Percentiles rank a stretch among this genome's conserved stretches.
phyloP scores from a whole-genome alignment of 2,113 vertebrate genomes.

The Zootoca vivipara region DNA sequence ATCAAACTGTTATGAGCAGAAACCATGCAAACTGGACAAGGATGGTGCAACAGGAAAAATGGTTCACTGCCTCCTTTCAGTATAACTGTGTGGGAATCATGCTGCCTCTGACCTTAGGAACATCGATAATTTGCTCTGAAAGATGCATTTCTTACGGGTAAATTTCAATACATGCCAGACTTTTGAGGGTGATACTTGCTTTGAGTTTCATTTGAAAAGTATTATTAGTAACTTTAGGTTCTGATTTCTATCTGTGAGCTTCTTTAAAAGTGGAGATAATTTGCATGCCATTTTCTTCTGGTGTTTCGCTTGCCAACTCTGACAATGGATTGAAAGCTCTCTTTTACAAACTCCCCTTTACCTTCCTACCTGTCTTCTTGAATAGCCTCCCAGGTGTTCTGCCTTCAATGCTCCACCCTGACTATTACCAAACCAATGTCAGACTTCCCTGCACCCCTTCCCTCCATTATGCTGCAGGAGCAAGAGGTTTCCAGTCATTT shows the following conservation, averaged over 20 bases:
- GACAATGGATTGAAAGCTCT: neutral
- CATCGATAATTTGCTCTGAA: neutral
- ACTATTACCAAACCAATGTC: constrained; percentile 14
- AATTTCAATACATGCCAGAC: neutral
- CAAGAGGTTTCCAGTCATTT: constrained; percentile 17
- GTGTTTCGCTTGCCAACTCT: neutral
- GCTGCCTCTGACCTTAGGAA: neutral
- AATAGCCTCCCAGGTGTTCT: neutral
- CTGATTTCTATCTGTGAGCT: neutral
- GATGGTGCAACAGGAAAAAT: neutral
- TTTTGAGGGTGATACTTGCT: neutral
- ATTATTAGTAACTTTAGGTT: neutral
- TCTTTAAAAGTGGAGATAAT: neutral
- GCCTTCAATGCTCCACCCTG: constrained; percentile 26
- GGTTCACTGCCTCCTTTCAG: neutral
- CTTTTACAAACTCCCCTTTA: neutral
- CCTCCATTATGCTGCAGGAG: constrained; percentile 45
- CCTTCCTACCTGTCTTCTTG: neutral
- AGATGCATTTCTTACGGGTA: neutral
- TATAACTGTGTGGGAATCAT: neutral
- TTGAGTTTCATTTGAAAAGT: neutral
- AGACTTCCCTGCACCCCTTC: neutral
- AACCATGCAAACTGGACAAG: neutral
- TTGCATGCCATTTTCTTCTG: constrained; percentile 6
- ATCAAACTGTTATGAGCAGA: neutral